A percentile compares a stretch with the other conserved stretches of the same genome.
phyloP scores from a whole-genome alignment of 2,113 vertebrate species.

The Eulemur macaco region DNA sequence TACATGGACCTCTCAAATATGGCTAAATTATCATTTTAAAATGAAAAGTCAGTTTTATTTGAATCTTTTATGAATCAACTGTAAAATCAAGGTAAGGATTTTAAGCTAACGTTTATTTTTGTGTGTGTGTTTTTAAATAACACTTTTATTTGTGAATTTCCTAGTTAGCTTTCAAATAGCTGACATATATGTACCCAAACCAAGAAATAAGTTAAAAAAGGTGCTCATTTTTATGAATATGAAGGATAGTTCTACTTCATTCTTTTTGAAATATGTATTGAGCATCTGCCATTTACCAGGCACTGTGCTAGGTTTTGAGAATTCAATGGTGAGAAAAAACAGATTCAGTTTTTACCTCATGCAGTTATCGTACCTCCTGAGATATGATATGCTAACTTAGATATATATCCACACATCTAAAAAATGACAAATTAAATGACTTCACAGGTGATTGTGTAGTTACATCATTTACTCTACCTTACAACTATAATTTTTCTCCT shows the following conservation, averaged over 20 bases:
- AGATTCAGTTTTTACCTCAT: background rate
- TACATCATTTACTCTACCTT: background rate
- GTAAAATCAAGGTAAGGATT: background rate
- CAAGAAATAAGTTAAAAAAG: slow-evolving; percentile 1
- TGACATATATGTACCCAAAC: background rate
- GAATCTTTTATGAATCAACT: background rate
- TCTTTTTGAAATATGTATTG: background rate
- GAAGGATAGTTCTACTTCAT: background rate
- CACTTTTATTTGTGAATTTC: background rate
- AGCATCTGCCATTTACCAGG: background rate
- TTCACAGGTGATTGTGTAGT: background rate
- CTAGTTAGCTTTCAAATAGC: slow-evolving; percentile 13
- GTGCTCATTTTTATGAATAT: background rate
- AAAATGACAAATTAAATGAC: background rate
- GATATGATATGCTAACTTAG: background rate
- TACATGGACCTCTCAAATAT: background rate
- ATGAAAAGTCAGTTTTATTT: background rate
- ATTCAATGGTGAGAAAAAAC: background rate
- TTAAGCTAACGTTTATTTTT: background rate
- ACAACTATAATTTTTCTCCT: background rate
- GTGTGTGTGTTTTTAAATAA: background rate
- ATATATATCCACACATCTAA: background rate
- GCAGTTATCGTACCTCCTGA: background rate
- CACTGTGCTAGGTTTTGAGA: background rate
- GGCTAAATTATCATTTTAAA: slow-evolving; percentile 31